phyloP scores from a whole-genome alignment of 2,888 invertebrate species.

The Kuschelorhynchus macadamiae region DNA sequence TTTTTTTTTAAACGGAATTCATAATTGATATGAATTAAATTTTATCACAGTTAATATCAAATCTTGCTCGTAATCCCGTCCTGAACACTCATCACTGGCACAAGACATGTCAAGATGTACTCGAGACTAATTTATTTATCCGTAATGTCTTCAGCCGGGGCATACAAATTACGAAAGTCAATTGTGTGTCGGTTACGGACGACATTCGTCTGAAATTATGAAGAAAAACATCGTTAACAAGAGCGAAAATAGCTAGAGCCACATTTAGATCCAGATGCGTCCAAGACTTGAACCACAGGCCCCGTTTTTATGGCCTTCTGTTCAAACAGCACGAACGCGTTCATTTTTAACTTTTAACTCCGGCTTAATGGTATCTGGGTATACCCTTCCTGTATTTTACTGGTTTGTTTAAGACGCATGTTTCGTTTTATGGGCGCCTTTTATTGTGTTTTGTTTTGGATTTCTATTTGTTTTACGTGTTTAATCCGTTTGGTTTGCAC shows the following conservation, averaged over 20 bases:
- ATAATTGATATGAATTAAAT: not conserved
- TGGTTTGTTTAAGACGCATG: conserved; percentile 35
- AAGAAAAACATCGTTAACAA: conserved; percentile 45
- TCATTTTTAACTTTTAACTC: conserved; percentile 9
- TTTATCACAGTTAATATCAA: too few relatives aligned
- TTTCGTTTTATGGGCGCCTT: conserved; percentile 28
- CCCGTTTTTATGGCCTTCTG: conserved; percentile 38
- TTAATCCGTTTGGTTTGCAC: conserved; percentile 30
- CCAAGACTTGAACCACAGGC: conserved; percentile 26
- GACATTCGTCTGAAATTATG: conserved; percentile 42
- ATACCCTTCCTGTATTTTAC: conserved; percentile 43
- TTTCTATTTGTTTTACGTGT: conserved; percentile 52
- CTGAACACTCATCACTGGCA: too few relatives aligned
- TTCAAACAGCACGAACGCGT: conserved; percentile 32
- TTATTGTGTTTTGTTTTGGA: conserved; percentile 39
- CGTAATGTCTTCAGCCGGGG: conserved; percentile 18
- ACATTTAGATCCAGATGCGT: conserved; percentile 39
- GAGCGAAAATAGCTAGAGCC: conserved; percentile 41
- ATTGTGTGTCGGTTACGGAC: conserved; percentile 38
- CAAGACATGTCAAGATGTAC: too few relatives aligned
- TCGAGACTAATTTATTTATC: conserved; percentile 20
- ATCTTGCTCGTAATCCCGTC: too few relatives aligned
- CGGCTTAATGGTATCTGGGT: conserved; percentile 15
- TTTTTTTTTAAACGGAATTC: not conserved
- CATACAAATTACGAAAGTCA: conserved; percentile 36